Evolutionary conservation across 2,797 vertebrate genomes (phyloP).

Genomic region (Sylvilagus floridanus): DNA sequence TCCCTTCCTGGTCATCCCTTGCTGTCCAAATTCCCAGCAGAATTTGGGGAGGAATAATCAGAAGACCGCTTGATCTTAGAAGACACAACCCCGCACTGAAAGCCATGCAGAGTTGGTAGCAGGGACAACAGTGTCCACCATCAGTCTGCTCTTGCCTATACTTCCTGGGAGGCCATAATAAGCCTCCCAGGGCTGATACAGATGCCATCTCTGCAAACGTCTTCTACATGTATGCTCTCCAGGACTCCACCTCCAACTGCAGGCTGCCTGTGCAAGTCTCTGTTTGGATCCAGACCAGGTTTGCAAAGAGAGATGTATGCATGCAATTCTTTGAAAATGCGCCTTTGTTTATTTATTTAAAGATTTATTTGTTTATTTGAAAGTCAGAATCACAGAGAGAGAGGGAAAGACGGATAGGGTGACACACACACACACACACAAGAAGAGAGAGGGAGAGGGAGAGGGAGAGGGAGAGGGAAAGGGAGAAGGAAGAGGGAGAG

Average conservation of each 20-base stretch:
- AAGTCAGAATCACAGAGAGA: no score
- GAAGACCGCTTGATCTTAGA: not conserved
- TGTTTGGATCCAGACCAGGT: not conserved
- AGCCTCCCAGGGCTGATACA: not conserved
- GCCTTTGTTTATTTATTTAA: no score
- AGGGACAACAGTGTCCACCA: accelerated
- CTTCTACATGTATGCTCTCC: not conserved
- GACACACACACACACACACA: no score
- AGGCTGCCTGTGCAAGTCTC: not conserved
- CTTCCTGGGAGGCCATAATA: not conserved
- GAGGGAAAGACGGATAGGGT: no score
- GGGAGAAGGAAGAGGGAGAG: no score
- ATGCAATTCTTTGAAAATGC: not conserved
- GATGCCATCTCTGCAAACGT: not conserved
- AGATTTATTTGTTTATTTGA: no score
- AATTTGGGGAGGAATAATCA: not conserved
- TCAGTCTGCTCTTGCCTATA: not conserved
- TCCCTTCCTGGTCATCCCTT: not conserved
- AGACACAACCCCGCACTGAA: not conserved
- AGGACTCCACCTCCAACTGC: not conserved
- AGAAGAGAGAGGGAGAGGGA: no score
- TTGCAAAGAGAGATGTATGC: not conserved
- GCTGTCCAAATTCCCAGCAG: not conserved
- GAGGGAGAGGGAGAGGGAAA: no score
- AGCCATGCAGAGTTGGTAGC: not conserved